A percentile compares a stretch with the other conserved stretches of the same genome.
Evolutionary conservation across 1,140 invertebrate species (phyloP).

Genomic region (Metaphire vulgaris): DNA sequence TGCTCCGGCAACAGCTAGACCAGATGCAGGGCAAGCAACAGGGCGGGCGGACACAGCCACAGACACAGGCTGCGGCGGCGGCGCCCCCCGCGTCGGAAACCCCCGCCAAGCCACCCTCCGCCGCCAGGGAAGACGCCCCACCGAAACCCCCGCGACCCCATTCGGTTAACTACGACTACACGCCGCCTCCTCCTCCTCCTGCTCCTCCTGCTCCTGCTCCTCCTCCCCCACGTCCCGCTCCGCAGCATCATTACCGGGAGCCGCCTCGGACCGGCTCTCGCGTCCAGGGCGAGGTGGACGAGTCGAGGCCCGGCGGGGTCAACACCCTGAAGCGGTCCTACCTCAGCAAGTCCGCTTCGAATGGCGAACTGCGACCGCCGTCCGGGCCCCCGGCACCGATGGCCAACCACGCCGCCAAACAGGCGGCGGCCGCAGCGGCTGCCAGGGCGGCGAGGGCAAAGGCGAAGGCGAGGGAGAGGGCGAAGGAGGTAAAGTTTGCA

Average conservation of each 20-base stretch:
- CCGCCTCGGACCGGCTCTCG: background rate
- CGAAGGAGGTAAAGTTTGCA: background rate
- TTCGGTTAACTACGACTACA: no score
- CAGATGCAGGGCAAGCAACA: background rate
- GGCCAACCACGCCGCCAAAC: background rate
- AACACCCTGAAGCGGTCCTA: conserved; percentile 19
- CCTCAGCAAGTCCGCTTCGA: conserved; percentile 6
- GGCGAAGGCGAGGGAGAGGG: background rate
- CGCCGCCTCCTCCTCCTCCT: no score
- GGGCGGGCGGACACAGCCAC: background rate
- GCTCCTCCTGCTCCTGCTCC: no score
- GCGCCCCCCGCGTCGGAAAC: no score
- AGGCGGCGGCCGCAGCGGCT: background rate
- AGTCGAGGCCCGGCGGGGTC: conserved; percentile 14
- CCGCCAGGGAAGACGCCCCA: no score
- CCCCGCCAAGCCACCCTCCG: no score
- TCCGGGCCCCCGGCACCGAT: no score
- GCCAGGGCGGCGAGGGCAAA: background rate
- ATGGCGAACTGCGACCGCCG: no score
- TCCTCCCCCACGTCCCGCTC: no score
- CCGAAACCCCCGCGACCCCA: no score
- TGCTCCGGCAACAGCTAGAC: background rate
- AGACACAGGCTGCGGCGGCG: no score
- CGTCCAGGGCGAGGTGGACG: conserved; percentile 13
- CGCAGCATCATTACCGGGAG: no score